phyloP scores from a whole-genome alignment of 2,888 invertebrate genomes.

The Tachina grossa region DNA sequence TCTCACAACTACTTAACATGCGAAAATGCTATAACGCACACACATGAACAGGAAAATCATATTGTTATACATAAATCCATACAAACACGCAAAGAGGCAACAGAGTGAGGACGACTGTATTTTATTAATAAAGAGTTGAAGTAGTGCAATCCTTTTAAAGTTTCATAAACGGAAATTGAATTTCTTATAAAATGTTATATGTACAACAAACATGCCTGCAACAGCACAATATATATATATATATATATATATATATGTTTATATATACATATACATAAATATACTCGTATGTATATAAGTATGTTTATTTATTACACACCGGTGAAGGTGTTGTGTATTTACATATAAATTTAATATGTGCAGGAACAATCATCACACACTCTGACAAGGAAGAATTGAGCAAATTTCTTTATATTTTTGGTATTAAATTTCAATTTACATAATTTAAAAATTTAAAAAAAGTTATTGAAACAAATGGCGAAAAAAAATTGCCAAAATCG shows the following conservation, averaged over 20 bases:
- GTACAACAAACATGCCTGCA: not conserved
- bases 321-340: not conserved
- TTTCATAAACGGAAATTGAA: conserved; percentile 64
- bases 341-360: conserved; percentile 6
- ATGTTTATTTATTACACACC: not conserved
- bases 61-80: no score
- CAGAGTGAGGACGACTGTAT: not conserved
- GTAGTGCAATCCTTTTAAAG: conserved; percentile 28
- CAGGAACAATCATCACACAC: not conserved
- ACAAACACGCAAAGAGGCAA: not conserved
- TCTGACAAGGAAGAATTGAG: not conserved
- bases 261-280: no score
- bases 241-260: no score
- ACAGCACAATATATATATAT: not conserved
- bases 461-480: no score
- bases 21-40: conserved; percentile 4
- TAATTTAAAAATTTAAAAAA: no score
- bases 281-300: no score
- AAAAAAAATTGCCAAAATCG: no score
- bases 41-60: not conserved
- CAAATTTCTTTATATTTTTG: not conserved
- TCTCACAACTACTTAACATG: conserved; percentile 22
- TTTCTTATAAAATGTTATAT: conserved; percentile 44
- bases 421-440: no score
- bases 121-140: conserved; percentile 24